Evolutionary conservation across 2,797 vertebrate species (phyloP), one percentile per base, ranked within the genome.

Genomic region (Sebastes reedi): DNA sequence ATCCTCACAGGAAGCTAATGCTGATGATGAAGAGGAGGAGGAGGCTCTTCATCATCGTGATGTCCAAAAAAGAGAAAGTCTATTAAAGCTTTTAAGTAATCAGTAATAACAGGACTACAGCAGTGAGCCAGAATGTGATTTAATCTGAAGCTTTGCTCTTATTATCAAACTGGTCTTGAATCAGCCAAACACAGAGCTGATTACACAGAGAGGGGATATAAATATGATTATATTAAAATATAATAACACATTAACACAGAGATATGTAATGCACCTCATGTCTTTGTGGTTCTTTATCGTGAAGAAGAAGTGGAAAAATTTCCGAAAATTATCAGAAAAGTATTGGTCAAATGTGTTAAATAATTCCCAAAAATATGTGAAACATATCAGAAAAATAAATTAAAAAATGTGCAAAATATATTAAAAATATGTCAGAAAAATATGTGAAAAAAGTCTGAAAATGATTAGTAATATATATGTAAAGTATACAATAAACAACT

Each of bases 71-170:
- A 59, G 12, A n/a, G 4, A 82, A 78, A 67, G 83, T 86, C 77
- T 72, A 68, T 87, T 80, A 87, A 82, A 91, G 68, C 83, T 73
- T 75, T 87, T 82, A 81, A 88, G 82, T 88, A 80, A 89, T 79
- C 72, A 84, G 61, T 79, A 73, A 77, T 76, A 85, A 81, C 68
- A 84, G 71, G 71, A 69, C 64, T 16, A 27, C 25, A 25, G 66
- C 36, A 50, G 59, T 2, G 36, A 52, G 69, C 80, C 83, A 77
- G 67, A 66, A 84, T 60, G 67, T 56, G 77, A 84, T 62, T 75
- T 88, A 82, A 82, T 87, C 73, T 86, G 56, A 52, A 64, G 80
- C 72, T 90, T 72, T 79, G 59, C 68, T 75, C 64, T 79, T 52
- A 70, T 80, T 55, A 75, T 82, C 61, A 79, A 24, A 85, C 58